Percentiles rank a stretch among this genome's conserved stretches.
These are phyloP conservation scores for Dermatophagoides farinae DNA, from an alignment of 1,140 invertebrate genomes.

Conservation along the genomic window DNA sequence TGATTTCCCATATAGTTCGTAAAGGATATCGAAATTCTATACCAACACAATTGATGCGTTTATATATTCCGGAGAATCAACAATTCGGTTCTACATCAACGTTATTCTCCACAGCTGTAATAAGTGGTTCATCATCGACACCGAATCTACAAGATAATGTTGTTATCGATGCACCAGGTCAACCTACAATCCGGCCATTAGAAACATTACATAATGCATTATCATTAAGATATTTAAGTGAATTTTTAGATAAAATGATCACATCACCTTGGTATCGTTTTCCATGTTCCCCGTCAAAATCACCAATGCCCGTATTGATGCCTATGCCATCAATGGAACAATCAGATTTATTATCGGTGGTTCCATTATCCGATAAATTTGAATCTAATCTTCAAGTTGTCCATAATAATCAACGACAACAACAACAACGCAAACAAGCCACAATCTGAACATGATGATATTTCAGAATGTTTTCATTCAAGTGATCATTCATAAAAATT, in stretches of 20 bases:
- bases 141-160: constrained; percentile 71
- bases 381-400: no score
- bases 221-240: constrained; percentile 66
- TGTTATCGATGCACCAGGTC: neutral
- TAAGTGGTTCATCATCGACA: constrained; percentile 70
- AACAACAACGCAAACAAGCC: no score
- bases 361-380: neutral
- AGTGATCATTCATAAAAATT: no score
- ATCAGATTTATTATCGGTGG: neutral
- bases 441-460: no score
- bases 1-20: neutral
- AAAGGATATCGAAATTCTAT: constrained; percentile 72
- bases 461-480: no score
- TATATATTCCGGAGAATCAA: constrained; percentile 21
- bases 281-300: neutral
- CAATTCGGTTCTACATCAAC: constrained; percentile 40
- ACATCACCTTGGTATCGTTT: neutral
- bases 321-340: neutral
- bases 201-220: constrained; percentile 89
- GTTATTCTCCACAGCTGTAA: constrained; percentile 78
- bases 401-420: no score
- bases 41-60: constrained; percentile 63
- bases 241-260: constrained; percentile 63
- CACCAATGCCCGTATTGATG: neutral
- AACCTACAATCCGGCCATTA: constrained; percentile 66